These are phyloP conservation scores for Halcyon badia DNA, from an alignment of 2,797 vertebrate genomes.

Conservation along the genomic window DNA sequence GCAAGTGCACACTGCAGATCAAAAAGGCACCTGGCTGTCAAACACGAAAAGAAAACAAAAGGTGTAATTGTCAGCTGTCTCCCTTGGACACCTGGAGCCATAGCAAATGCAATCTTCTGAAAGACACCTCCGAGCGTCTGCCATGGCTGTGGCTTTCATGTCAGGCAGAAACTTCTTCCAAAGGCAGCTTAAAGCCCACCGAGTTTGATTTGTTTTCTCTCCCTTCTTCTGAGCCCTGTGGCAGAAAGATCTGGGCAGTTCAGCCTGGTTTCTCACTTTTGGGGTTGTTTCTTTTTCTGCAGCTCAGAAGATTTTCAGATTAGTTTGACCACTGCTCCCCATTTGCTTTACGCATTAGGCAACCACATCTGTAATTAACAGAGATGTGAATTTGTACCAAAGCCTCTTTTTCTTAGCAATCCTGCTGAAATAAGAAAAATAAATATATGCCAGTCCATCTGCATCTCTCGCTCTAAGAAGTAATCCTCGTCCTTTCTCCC, in stretches of 20 bases:
- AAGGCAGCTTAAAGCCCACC: conserved; percentile 18
- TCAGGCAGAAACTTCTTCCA: conserved; percentile 22
- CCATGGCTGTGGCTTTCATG: conserved; percentile 26
- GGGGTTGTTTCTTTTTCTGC: background rate
- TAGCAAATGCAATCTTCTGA: background rate
- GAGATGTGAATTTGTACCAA: background rate
- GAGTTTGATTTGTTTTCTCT: background rate
- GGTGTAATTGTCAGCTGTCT: conserved; percentile 50
- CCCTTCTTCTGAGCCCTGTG: background rate
- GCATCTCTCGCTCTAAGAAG: background rate
- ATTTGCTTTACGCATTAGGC: background rate
- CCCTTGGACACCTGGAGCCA: conserved; percentile 64
- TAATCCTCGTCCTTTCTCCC: background rate
- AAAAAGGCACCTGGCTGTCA: conserved; percentile 65
- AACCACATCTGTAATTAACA: background rate
- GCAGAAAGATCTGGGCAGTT: background rate
- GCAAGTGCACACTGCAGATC: background rate
- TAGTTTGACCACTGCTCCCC: background rate
- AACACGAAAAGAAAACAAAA: conserved; percentile 65
- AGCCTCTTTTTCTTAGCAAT: background rate
- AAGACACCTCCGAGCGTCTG: background rate
- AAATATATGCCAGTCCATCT: background rate
- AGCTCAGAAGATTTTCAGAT: background rate
- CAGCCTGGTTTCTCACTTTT: background rate
- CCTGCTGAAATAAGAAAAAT: background rate